Percentiles rank a stretch among this genome's conserved stretches.
These are phyloP conservation scores for Electrophaes corylata DNA, from an alignment of 2,888 invertebrate genomes.

Conservation along the genomic window DNA sequence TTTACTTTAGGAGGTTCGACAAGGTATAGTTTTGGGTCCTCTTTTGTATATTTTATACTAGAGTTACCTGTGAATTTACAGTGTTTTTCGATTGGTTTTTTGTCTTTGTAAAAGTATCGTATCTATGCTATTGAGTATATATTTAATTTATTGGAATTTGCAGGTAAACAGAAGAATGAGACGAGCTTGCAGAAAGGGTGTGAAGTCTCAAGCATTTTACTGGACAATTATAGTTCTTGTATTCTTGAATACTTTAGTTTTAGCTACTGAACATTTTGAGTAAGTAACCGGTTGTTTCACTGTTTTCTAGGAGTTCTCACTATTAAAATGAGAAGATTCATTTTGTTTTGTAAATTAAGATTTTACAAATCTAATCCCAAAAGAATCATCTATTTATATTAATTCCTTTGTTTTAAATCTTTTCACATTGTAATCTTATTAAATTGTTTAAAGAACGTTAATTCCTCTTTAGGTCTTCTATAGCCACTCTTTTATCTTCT, in stretches of 20 bases:
- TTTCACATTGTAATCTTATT: too few species aligned
- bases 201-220: slow-evolving; percentile 98
- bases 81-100: too few species aligned
- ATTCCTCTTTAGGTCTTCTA: too few species aligned
- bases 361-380: too few species aligned
- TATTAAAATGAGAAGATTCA: too few species aligned
- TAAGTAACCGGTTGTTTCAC: slow-evolving; percentile 45
- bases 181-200: slow-evolving; percentile 95
- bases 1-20: slow-evolving; percentile 72
- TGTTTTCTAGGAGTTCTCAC: neutral
- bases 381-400: too few species aligned
- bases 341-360: too few species aligned
- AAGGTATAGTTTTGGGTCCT: slow-evolving; percentile 56
- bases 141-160: slow-evolving; percentile 23
- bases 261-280: slow-evolving; percentile 97
- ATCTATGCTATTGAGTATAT: too few species aligned
- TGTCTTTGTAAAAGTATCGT: neutral
- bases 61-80: too few species aligned
- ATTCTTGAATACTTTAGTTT: slow-evolving; percentile 97
- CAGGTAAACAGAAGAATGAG: slow-evolving; percentile 93
- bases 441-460: too few species aligned
- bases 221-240: slow-evolving; percentile 99
- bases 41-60: slow-evolving; percentile 9
- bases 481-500: too few species aligned
- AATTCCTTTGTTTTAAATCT: too few species aligned